Conservation (phyloP, 2,113 vertebrate genomes). For the Peromyscus leucopus region DNA sequence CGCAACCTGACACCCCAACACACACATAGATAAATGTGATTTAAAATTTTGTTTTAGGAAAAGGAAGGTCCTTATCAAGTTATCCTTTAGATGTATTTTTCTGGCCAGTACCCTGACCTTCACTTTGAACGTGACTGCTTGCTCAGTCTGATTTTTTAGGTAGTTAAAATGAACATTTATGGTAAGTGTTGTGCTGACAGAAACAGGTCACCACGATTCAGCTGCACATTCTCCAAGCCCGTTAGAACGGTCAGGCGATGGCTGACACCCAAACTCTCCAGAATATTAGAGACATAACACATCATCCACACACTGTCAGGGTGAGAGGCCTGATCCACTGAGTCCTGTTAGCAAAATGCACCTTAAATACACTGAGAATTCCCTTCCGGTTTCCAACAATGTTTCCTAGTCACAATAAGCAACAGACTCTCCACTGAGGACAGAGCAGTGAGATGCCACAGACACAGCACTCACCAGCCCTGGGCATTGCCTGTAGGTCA, state of each 20-base stretch:
- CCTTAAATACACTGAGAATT: slow-evolving; percentile 70
- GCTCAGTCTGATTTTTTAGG: slow-evolving; percentile 62
- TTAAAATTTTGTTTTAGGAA: neutral
- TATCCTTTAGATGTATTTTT: slow-evolving; percentile 62
- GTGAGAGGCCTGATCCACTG: slow-evolving; percentile 75
- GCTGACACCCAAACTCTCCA: slow-evolving; percentile 76
- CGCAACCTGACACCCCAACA: neutral
- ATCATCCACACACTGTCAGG: slow-evolving; percentile 68
- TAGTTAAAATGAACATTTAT: slow-evolving; percentile 68
- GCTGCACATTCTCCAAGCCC: slow-evolving; percentile 80
- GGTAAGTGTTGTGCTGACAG: slow-evolving; percentile 50
- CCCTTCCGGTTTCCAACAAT: slow-evolving; percentile 75
- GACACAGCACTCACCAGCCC: slow-evolving; percentile 77
- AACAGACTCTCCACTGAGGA: slow-evolving; percentile 48
- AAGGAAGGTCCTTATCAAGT: slow-evolving; percentile 69
- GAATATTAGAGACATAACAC: slow-evolving; percentile 62
- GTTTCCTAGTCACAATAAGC: slow-evolving; percentile 67
- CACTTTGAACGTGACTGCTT: slow-evolving; percentile 63
- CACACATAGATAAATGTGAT: neutral
- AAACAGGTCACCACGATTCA: slow-evolving; percentile 87
- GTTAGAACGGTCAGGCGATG: slow-evolving; percentile 85
- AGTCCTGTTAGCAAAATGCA: slow-evolving; percentile 76
- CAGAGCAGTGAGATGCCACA: slow-evolving; percentile 41
- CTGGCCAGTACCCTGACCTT: slow-evolving; percentile 30
- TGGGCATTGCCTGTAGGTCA: slow-evolving; percentile 79